Base-by-base conservation (phyloP, 1,140 invertebrate species). In the Mizuhopecten yessoensis region DNA sequence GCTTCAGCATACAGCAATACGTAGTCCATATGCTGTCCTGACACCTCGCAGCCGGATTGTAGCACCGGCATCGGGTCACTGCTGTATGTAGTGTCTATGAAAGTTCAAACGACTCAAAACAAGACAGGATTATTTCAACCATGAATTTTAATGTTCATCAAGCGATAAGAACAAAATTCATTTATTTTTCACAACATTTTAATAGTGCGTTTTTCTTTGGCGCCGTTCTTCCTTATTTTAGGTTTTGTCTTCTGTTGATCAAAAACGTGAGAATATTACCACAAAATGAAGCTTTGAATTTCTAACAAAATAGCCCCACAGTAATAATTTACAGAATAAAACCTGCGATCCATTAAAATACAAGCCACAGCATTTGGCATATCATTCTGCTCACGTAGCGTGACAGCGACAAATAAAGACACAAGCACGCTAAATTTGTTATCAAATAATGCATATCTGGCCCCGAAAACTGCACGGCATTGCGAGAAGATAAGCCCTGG, bases 401-500 rank as follows among this genome's bases (percentile, higher is more conserved):
- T 75, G 57, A 75, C 23, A 9, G 23, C 5, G 57, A 17, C 23
- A 29, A 75, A 75, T 75, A 75, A 75, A 75, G 57, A 75, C 57
- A 75, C 23, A 5, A 7, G 57, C 57, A 75, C 57, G 57, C 57
- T 75, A 75, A 75, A 75, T 75, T 75, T 75, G 57, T 75, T 75
- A 75, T 75, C 57, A 75, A 75, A 75, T 75, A 75, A 75, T 75
- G 57, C 57, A 75, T 75, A 75, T 75, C 57, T 75, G 57, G 57
- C 23, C 57, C 57, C 57, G 57, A 75, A 75, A 29, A 75, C 29
- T 75, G 23, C 57, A 75, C 57, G 57, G n/a, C 57, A 75, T 75
- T 29, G 57, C 23, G 57, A 29, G 57, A 75, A 75, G 57, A 75
- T 75, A 75, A 75, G 57, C 2, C 1, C 1, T 23, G 57, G 57